Conservation (phyloP, 2,888 invertebrate species). For the Operophtera brumata region DNA sequence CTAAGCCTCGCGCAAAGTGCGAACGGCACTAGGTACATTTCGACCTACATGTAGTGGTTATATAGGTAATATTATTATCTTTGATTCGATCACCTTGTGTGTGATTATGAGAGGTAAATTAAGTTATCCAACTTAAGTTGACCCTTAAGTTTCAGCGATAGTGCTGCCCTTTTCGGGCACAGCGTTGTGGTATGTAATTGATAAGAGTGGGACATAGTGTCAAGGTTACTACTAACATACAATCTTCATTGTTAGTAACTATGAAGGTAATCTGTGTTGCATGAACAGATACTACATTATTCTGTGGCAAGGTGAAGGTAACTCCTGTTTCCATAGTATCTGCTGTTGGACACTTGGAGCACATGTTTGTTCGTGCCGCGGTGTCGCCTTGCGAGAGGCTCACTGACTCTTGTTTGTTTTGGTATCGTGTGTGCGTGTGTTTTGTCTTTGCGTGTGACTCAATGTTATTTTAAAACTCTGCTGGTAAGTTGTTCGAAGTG, state of each 20-base stretch:
- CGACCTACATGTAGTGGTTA: too few species aligned
- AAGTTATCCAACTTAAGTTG: too few species aligned
- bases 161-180: background rate
- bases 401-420: constrained; percentile 13
- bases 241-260: background rate
- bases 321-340: background rate
- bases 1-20: too few species aligned
- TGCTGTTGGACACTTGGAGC: background rate
- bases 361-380: constrained; percentile 14
- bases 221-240: constrained; percentile 8
- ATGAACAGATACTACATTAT: background rate
- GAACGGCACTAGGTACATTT: too few species aligned
- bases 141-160: too few species aligned
- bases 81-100: too few species aligned
- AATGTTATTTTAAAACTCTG: constrained; percentile 15
- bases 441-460: constrained; percentile 16
- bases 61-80: too few species aligned
- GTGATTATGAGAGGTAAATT: too few species aligned
- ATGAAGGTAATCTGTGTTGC: background rate
- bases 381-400: constrained; percentile 15
- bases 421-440: constrained; percentile 7
- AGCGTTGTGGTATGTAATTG: background rate
- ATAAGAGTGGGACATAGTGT: constrained; percentile 6
- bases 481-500: background rate
- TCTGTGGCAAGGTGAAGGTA: constrained; percentile 7